Percentiles rank a stretch among this genome's conserved stretches.
phyloP scores from a whole-genome alignment of 2,113 vertebrate genomes.

The Mormyrus lacerda region DNA sequence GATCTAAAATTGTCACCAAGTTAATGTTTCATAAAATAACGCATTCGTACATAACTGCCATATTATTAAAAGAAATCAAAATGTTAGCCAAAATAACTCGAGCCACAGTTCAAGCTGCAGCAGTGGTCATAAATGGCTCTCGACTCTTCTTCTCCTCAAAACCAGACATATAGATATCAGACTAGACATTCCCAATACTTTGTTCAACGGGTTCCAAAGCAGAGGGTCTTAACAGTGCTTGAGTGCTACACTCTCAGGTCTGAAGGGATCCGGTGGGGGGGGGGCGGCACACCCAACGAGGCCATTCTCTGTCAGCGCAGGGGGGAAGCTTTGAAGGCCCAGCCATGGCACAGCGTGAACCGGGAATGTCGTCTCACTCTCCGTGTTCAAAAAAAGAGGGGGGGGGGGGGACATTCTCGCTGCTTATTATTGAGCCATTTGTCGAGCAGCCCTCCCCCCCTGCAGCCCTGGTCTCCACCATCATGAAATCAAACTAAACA shows the following conservation, averaged over 20 bases:
- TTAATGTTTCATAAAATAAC: background rate
- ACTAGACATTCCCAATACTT: background rate
- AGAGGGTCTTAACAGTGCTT: background rate
- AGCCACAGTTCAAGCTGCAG: background rate
- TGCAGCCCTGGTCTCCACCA: background rate
- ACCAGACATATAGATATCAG: background rate
- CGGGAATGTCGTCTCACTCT: background rate
- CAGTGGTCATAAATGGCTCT: background rate
- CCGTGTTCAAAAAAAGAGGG: background rate
- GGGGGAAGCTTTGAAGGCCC: slow-evolving; percentile 1
- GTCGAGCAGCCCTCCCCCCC: background rate
- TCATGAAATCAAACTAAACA: background rate
- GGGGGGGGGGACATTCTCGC: background rate
- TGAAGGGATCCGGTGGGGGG: background rate
- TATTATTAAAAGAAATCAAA: background rate
- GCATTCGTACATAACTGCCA: background rate
- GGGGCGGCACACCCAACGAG: background rate
- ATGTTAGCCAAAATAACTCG: background rate
- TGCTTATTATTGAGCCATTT: background rate
- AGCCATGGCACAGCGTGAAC: background rate
- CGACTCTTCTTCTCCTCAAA: background rate
- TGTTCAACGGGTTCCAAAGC: background rate
- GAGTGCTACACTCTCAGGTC: background rate
- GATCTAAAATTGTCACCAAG: background rate
- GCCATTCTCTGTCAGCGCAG: slow-evolving; percentile 4